phyloP scores from a whole-genome alignment of 2,888 invertebrate genomes.

The Agrilus mali region DNA sequence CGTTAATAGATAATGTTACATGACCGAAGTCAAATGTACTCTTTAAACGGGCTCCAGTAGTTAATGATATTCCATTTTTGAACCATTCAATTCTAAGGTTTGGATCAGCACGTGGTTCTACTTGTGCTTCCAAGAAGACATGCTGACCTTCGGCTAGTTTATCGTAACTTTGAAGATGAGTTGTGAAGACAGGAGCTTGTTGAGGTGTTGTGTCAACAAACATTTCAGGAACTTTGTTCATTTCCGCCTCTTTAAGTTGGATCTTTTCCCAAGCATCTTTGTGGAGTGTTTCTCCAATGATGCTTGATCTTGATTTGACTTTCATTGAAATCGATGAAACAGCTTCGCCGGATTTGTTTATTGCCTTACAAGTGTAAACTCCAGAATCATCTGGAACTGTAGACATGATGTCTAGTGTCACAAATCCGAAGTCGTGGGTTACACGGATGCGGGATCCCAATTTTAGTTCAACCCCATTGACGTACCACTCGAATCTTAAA shows the following conservation, averaged over 20 bases:
- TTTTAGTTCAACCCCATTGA: constrained; percentile 85
- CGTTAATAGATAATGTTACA: constrained; percentile 82
- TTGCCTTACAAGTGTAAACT: constrained; percentile 86
- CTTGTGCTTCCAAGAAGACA: constrained; percentile 77
- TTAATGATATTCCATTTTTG: constrained; percentile 76
- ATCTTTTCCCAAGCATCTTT: constrained; percentile 90
- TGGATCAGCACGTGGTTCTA: constrained; percentile 82
- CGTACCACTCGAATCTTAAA: constrained; percentile 89
- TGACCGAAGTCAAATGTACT: constrained; percentile 95
- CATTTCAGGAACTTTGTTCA: constrained; percentile 82
- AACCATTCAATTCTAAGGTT: constrained; percentile 84
- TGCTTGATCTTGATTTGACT: constrained; percentile 70
- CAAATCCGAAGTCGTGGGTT: constrained; percentile 87
- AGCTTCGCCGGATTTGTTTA: constrained; percentile 88
- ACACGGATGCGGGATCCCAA: constrained; percentile 87
- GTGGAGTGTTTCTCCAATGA: constrained; percentile 73
- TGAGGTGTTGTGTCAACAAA: constrained; percentile 74
- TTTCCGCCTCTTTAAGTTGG: constrained; percentile 80
- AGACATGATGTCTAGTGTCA: constrained; percentile 81
- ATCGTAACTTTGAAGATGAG: constrained; percentile 75
- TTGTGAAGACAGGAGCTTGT: constrained; percentile 92
- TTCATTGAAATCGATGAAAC: constrained; percentile 84
- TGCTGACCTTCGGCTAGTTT: constrained; percentile 77
- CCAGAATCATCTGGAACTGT: constrained; percentile 85
- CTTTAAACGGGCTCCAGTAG: constrained; percentile 78